phyloP scores from a whole-genome alignment of 2,888 invertebrate species.

The Lochmaea crataegi region DNA sequence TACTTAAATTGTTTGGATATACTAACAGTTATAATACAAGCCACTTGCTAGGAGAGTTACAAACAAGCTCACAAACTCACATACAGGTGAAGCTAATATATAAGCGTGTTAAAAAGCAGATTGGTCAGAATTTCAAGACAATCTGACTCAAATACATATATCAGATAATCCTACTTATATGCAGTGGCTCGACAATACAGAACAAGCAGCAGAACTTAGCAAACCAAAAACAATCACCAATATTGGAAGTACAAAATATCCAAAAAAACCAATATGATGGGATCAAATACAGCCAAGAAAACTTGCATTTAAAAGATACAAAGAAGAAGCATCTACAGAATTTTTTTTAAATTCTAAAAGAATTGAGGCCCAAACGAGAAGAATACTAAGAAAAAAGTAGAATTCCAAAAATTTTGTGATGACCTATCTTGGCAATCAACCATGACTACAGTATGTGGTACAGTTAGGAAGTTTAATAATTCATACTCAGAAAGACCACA shows the following conservation, averaged over 20 bases:
- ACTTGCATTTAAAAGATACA: background rate
- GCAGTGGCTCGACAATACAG: too few species aligned
- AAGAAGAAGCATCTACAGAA: background rate
- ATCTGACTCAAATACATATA: too few species aligned
- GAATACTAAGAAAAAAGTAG: background rate
- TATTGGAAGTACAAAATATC: background rate
- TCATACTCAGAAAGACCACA: conserved; percentile 2
- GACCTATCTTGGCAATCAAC: background rate
- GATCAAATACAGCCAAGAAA: background rate
- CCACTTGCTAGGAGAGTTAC: too few species aligned
- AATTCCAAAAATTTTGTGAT: background rate
- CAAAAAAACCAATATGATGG: conserved; percentile 17
- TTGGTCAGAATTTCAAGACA: too few species aligned
- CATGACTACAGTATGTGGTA: background rate
- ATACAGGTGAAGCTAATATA: too few species aligned
- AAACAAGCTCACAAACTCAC: too few species aligned
- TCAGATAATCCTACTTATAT: too few species aligned
- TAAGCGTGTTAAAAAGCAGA: too few species aligned
- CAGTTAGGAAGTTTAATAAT: background rate
- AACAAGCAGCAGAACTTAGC: too few species aligned
- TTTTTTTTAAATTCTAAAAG: background rate
- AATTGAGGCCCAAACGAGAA: background rate
- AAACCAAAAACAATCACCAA: too few species aligned
- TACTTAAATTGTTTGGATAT: too few species aligned
- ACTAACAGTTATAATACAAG: too few species aligned